These are phyloP conservation scores for Condylura cristata DNA, from an alignment of 2,113 vertebrate species.

Conservation along the genomic window DNA sequence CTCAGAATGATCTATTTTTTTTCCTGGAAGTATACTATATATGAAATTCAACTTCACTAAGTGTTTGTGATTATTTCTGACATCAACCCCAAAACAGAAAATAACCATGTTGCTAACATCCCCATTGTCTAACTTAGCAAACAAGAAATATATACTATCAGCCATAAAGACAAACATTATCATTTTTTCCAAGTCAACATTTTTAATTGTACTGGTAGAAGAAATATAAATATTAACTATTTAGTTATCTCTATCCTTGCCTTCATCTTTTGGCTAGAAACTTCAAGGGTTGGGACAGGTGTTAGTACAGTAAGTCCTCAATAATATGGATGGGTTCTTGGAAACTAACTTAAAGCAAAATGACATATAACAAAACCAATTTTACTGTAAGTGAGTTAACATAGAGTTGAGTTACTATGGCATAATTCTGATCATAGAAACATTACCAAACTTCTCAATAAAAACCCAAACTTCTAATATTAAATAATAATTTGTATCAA, in stretches of 20 bases:
- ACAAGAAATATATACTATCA: background rate
- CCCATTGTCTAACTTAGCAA: conserved; percentile 30
- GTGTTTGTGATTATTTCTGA: conserved; percentile 26
- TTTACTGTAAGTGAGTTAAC: background rate
- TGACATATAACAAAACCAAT: no score
- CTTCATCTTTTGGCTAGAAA: background rate
- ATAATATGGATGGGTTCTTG: background rate
- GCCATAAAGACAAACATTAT: conserved; percentile 1
- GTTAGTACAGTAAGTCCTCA: background rate
- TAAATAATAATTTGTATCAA: background rate
- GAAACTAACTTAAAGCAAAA: no score
- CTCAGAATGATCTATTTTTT: background rate
- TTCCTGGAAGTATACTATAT: background rate
- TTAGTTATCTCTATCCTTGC: background rate
- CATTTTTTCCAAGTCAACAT: background rate
- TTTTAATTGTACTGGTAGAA: background rate
- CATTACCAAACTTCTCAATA: background rate
- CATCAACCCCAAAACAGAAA: conserved; percentile 4
- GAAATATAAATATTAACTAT: background rate
- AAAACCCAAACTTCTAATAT: background rate
- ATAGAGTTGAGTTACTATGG: background rate
- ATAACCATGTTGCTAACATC: background rate
- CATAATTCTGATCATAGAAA: background rate
- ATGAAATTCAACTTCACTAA: background rate
- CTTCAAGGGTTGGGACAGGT: background rate